Conservation (phyloP, 2,888 invertebrate species). For the Lasius fuliginosus region DNA sequence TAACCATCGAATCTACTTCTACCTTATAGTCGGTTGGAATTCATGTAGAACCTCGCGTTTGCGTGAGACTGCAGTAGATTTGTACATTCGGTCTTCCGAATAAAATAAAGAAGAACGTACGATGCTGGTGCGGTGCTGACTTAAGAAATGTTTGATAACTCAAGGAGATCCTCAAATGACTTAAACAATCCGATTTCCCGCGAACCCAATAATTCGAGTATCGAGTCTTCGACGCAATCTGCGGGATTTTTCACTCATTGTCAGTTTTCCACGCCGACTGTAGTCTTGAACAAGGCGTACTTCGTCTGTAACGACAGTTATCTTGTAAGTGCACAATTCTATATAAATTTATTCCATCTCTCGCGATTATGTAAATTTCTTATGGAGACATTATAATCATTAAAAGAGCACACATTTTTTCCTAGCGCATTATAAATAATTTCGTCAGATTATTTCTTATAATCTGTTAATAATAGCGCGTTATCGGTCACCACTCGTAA, state of each 20-base stretch:
- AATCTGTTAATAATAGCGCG: constrained; percentile 21
- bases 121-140: not conserved
- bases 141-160: constrained; percentile 17
- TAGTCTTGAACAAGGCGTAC: constrained; percentile 80
- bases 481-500: constrained; percentile 26
- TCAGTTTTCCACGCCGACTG: constrained; percentile 76
- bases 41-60: not conserved
- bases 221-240: constrained; percentile 3
- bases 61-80: not conserved
- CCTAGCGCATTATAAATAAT: constrained; percentile 2
- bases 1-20: not conserved
- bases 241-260: not conserved
- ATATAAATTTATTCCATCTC: not conserved
- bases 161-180: not conserved
- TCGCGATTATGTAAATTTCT: not conserved
- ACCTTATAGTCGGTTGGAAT: not conserved
- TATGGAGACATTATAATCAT: not conserved
- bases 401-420: not conserved
- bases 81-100: not conserved
- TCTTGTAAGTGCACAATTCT: constrained; percentile 79
- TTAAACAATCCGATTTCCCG: constrained; percentile 1
- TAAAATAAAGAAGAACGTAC: not conserved
- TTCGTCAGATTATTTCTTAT: constrained; percentile 6
- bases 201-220: not conserved
- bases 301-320: constrained; percentile 85